Base-by-base conservation (phyloP, 2,113 vertebrate species). In the Carassius gibelio region DNA sequence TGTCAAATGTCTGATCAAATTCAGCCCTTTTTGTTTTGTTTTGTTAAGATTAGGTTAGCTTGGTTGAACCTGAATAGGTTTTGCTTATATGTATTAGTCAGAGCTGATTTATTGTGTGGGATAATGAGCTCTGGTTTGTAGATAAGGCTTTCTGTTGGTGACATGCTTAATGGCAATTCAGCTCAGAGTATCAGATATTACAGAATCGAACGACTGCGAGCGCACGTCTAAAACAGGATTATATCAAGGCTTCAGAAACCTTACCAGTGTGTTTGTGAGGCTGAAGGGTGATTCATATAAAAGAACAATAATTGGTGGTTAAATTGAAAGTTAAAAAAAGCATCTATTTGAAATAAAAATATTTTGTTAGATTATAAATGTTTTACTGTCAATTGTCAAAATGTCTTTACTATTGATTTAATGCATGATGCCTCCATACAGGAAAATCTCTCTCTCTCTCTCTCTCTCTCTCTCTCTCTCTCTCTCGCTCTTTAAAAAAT, bases 1-100 rank as follows among this genome's bases (percentile, higher is more conserved):
- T 95, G 96, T 96, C 94, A 95, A 85, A 96, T 94, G 94, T 95
- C 95, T 97, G 95, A 97, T 96, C 96, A 96, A 97, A 94, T 94
- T 95, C 93, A 91, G 91, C 87, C 85, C 91, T 86, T 87, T 86
- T 85, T 84, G 71, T 87, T 86, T 77, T 95, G 93, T 95, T 95
- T 94, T 95, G 85, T 87, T 88, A 87, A 94, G 93, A 93, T 94
- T 92, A 93, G 89, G 88, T 91, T 75, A 90, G 91, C 91, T 92
- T 91, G 92, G 93, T 87, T 91, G 93, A 93, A 94, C 92, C 93
- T 87, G 89, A 90, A 90, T 90, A 68, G 89, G 90, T 92, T 92
- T 91, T 94, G 91, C 92, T 94, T 94, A 91, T 88, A 86, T 81
- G 86, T 88, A 90, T 91, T 84, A 90, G 90, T 90, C 90, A 76